Base-by-base conservation (phyloP, 2,113 vertebrate genomes). In the Lepus timidus region DNA sequence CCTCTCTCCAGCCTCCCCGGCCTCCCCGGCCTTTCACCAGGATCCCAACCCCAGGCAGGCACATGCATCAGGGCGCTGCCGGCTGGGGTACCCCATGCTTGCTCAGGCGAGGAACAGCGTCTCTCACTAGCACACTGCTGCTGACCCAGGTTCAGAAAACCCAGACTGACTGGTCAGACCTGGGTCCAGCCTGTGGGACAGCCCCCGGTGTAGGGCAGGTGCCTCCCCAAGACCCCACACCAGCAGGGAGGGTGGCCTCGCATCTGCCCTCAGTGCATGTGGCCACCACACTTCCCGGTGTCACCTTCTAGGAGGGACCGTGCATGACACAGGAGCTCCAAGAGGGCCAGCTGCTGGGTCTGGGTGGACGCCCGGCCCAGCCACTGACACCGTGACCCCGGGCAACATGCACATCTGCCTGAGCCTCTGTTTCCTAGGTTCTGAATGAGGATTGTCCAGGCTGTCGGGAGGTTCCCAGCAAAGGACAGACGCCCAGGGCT, bases 351-450 rank as follows among this genome's bases (percentile, higher is more conserved):
- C 9, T 31, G n/a, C 29, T 5, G 80, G 33, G 31, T 4, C 9
- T 0, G 29, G 29, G 39, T 17, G 27, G 62, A 29, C 3, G 16
- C 44, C 70, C 49, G 62, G 33, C 39, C 51, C 5, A 17, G 76
- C 36, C 10, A 39, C 9, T 0, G 0, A 12, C 44, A 36, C 3
- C 0, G 17, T 16, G n/a, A 70, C 25, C 20, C 25, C 0, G 0
- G 44, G 29, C 44, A 17, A 62, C 16, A 0, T 0, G 17, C 9
- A 27, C 4, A 20, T 29, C 19, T 93, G 80, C 68, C 49, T 52
- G 3, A 4, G 25, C 27, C 52, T 93, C 23, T 0, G 65, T 22
- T 39, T 81, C 49, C 39, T n/a, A 4, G 11, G 17, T n/a, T n/a
- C 83, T 67, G 44, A 14, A 36, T 17, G 19, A 62, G 25, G 29